phyloP scores from a whole-genome alignment of 1,140 invertebrate genomes.

The Drosophila auraria region DNA sequence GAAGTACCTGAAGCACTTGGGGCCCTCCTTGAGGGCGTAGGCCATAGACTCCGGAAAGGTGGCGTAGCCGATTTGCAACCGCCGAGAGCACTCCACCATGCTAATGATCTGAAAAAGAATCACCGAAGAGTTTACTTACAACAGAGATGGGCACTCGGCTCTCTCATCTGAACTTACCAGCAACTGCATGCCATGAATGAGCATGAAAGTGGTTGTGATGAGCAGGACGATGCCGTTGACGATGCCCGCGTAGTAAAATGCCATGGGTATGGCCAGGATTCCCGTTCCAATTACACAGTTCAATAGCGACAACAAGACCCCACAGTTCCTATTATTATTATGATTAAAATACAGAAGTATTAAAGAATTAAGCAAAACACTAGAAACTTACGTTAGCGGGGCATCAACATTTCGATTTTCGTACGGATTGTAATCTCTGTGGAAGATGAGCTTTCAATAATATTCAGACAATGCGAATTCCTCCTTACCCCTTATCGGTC shows the following conservation, averaged over 20 bases:
- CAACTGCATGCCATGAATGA: constrained; percentile 50
- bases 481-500: constrained; percentile 21
- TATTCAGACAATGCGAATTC: no score
- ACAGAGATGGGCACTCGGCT: no score
- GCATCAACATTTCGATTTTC: constrained; percentile 21
- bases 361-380: neutral
- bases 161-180: neutral
- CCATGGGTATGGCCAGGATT: constrained; percentile 53
- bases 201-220: neutral
- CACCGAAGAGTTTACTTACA: no score
- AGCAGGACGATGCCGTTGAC: constrained; percentile 22
- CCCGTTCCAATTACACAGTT: constrained; percentile 62
- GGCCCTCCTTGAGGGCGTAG: constrained; percentile 37
- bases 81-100: constrained; percentile 51
- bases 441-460: no score
- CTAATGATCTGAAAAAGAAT: constrained; percentile 23
- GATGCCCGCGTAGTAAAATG: constrained; percentile 21
- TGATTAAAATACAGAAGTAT: no score
- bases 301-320: constrained; percentile 27
- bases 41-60: constrained; percentile 36
- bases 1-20: constrained; percentile 15
- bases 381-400: constrained; percentile 8
- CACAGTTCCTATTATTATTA: constrained; percentile 10
- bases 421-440: constrained; percentile 41
- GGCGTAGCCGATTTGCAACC: constrained; percentile 32